Evolutionary conservation across 1,140 invertebrate genomes (phyloP).

Genomic region (Euura lappo): DNA sequence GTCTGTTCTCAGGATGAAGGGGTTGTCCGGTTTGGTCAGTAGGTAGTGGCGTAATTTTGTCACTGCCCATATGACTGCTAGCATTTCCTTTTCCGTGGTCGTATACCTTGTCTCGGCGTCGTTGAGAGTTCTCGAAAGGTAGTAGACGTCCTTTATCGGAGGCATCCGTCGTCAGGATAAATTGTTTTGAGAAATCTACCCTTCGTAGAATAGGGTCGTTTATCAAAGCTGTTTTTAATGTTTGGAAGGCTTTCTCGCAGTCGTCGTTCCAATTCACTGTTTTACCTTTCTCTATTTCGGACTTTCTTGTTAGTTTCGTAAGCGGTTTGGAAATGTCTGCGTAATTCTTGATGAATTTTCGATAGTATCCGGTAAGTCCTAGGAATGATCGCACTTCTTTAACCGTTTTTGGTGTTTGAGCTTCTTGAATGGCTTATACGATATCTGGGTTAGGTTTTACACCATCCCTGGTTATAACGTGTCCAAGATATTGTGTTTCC

Average conservation of each 20-base stretch:
- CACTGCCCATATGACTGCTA: too few species aligned
- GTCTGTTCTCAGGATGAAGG: too few species aligned
- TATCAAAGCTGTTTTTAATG: neutral
- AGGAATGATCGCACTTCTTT: constrained; percentile 36
- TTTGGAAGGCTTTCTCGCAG: neutral
- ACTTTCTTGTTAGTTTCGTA: constrained; percentile 30
- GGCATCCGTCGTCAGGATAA: constrained; percentile 38
- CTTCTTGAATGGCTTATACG: constrained; percentile 40
- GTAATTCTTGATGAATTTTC: constrained; percentile 37
- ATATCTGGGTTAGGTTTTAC: constrained; percentile 47
- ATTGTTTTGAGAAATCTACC: constrained; percentile 33
- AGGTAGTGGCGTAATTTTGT: too few species aligned
- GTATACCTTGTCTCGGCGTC: constrained; percentile 48
- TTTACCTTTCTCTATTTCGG: constrained; percentile 29
- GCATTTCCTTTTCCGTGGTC: constrained; percentile 35
- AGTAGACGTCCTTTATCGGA: constrained; percentile 35
- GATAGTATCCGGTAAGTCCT: constrained; percentile 38
- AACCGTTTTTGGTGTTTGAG: constrained; percentile 37
- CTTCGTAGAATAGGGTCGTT: constrained; percentile 36
- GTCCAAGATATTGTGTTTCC: constrained; percentile 44
- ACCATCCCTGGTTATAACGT: constrained; percentile 44
- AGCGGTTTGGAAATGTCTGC: constrained; percentile 40
- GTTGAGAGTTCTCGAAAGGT: constrained; percentile 46
- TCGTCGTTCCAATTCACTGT: neutral
- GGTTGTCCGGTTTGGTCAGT: too few species aligned